Evolutionary conservation across 2,797 vertebrate genomes (phyloP).

Genomic region (Mormyrops boulengeri): DNA sequence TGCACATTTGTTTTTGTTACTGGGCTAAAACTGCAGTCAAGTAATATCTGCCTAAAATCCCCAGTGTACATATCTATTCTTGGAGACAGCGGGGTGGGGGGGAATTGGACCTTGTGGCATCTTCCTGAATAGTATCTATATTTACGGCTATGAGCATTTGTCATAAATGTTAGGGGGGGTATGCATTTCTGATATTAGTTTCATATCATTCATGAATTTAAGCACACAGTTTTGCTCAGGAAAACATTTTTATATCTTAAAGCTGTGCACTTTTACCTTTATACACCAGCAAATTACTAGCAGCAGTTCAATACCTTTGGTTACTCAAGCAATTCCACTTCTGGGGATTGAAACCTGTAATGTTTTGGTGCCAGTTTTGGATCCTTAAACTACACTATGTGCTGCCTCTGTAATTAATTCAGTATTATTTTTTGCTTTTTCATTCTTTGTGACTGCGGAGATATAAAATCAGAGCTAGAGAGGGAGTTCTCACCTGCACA

Average conservation of each 20-base stretch:
- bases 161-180: background rate
- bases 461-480: conserved; percentile 17
- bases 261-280: background rate
- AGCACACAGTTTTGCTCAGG: background rate
- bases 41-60: conserved; percentile 29
- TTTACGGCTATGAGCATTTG: background rate
- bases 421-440: background rate
- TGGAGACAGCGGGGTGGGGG: conserved; percentile 19
- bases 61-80: conserved; percentile 27
- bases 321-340: background rate
- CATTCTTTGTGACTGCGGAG: background rate
- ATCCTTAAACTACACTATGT: background rate
- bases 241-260: background rate
- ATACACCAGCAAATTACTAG: background rate
- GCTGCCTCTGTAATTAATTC: background rate
- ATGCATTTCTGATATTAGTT: background rate
- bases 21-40: conserved; percentile 36
- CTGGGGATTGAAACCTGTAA: background rate
- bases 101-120: conserved; percentile 2
- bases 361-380: background rate
- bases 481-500: conserved; percentile 26
- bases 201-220: background rate
- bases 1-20: conserved; percentile 34
- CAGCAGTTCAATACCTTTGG: background rate
- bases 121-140: background rate